Evolutionary conservation across 2,888 invertebrate species (phyloP).

Genomic region (Julus scandinavius): DNA sequence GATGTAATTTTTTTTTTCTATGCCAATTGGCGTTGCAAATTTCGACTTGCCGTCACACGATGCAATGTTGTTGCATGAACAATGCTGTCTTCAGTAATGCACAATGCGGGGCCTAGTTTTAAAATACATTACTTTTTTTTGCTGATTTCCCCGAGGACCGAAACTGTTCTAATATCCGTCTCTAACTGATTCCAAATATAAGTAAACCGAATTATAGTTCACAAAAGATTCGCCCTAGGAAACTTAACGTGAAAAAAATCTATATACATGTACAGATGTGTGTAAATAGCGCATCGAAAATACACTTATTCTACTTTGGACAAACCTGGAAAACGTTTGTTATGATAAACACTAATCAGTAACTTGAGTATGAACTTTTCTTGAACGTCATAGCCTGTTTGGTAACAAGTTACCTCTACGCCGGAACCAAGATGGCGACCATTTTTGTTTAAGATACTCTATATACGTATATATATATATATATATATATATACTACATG

Average conservation of each 20-base stretch:
- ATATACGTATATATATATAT: too few species aligned
- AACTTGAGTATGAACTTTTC: too few species aligned
- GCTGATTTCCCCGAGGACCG: neutral
- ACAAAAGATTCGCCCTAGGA: neutral
- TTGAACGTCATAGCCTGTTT: too few species aligned
- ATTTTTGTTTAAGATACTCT: too few species aligned
- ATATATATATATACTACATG: too few species aligned
- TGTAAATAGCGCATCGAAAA: neutral
- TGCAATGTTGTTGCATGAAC: neutral
- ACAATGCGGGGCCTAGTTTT: neutral
- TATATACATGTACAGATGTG: too few species aligned
- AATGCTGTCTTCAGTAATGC: neutral
- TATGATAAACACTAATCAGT: neutral
- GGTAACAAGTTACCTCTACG: too few species aligned
- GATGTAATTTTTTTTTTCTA: neutral
- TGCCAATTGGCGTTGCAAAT: neutral
- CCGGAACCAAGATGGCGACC: too few species aligned
- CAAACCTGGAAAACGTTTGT: neutral
- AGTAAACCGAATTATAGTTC: neutral
- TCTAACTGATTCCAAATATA: neutral
- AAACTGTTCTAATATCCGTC: slow-evolving; percentile 15
- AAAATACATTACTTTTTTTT: neutral
- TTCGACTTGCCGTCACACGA: neutral
- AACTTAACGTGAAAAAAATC: too few species aligned
- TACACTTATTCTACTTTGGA: neutral